A percentile compares a stretch with the other conserved stretches of the same genome.
These are phyloP conservation scores for Ptiloglossa arizonensis DNA, from an alignment of 1,140 invertebrate genomes.

Conservation along the genomic window DNA sequence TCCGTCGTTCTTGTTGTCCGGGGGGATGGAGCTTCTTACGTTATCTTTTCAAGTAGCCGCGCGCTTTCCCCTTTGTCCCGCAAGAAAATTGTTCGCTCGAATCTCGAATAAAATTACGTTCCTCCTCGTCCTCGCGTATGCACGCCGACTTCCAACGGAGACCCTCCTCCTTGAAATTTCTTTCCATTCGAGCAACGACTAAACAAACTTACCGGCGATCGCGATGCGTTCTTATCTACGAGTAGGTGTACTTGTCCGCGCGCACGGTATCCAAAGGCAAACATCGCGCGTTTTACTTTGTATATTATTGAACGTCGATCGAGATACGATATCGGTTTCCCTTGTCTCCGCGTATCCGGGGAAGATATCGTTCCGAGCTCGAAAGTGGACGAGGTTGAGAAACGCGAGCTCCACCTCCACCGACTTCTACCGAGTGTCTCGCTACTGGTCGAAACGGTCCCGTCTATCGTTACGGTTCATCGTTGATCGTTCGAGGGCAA, in stretches of 20 bases:
- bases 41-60: slow-evolving; percentile 27
- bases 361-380: too few relatives aligned
- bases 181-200: not conserved
- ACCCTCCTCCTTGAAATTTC: slow-evolving; percentile 1
- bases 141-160: not conserved
- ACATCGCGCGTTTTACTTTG: not conserved
- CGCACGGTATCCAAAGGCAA: not conserved
- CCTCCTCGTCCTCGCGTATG: not conserved
- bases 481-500: too few relatives aligned
- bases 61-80: slow-evolving; percentile 33
- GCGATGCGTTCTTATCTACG: not conserved
- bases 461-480: too few relatives aligned
- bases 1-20: slow-evolving; percentile 1
- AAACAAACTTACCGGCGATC: not conserved
- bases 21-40: slow-evolving; percentile 21
- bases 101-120: slow-evolving; percentile 35
- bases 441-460: too few relatives aligned
- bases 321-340: slow-evolving; percentile 1
- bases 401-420: too few relatives aligned
- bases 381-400: too few relatives aligned
- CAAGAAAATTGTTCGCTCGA: slow-evolving; percentile 33
- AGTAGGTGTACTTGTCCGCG: too few relatives aligned
- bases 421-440: too few relatives aligned
- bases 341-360: too few relatives aligned
- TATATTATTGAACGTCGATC: not conserved